Percentiles rank a stretch among this genome's conserved stretches.
These are phyloP conservation scores for Apus apus DNA, from an alignment of 2,113 vertebrate species.

Conservation along the genomic window DNA sequence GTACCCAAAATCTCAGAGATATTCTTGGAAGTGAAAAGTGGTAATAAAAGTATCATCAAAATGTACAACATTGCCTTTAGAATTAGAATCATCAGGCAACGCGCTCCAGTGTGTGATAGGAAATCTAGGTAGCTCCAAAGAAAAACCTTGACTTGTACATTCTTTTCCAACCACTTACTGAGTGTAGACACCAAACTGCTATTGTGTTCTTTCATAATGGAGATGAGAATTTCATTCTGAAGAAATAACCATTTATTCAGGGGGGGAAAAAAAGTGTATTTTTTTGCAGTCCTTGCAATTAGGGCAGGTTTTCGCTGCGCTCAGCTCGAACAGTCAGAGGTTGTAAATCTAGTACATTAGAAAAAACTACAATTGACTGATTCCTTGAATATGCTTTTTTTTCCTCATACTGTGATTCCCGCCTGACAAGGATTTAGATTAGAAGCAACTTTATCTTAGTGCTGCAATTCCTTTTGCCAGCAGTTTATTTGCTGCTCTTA, in stretches of 20 bases:
- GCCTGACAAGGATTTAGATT: not conserved
- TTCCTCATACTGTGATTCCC: not conserved
- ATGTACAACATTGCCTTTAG: not conserved
- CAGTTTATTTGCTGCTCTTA: conserved; percentile 7
- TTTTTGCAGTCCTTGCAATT: conserved; percentile 45
- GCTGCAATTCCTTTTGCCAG: not conserved
- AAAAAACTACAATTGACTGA: conserved; percentile 23
- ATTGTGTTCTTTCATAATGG: not conserved
- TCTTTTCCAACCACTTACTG: not conserved
- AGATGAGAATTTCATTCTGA: not conserved
- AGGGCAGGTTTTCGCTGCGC: conserved; percentile 23
- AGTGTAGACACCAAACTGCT: not conserved
- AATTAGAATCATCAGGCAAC: not conserved
- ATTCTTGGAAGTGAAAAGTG: not conserved
- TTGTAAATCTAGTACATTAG: not conserved
- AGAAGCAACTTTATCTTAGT: conserved; percentile 32
- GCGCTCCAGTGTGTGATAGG: not conserved
- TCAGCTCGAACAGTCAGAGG: conserved; percentile 29
- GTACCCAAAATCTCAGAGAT: not conserved
- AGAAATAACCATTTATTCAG: conserved; percentile 5
- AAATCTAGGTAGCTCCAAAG: not conserved
- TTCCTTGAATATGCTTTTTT: not conserved
- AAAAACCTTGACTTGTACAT: not conserved
- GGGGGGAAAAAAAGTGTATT: not conserved
- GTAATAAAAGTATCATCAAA: not conserved